Percentiles rank a stretch among this genome's conserved stretches.
Conservation (phyloP, 2,797 vertebrate species). For the Typhlichthys subterraneus region DNA sequence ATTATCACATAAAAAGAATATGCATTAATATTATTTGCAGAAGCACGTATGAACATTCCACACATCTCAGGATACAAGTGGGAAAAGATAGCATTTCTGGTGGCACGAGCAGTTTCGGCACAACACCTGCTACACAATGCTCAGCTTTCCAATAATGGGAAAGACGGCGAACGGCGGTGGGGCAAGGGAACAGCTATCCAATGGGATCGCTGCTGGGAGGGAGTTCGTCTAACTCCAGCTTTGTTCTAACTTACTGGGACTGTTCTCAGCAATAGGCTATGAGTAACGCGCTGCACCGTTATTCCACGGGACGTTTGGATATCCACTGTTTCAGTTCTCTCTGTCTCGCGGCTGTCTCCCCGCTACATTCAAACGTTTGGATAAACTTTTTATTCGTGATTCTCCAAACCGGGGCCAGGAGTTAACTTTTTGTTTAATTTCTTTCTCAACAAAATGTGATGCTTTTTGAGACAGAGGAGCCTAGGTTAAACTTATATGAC, state of each 20-base stretch:
- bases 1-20: too few relatives aligned
- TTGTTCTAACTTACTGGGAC: constrained; percentile 77
- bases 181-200: constrained; percentile 72
- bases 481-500: constrained; percentile 45
- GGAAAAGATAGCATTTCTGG: too few relatives aligned
- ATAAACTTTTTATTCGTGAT: constrained; percentile 47
- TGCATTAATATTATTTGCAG: too few relatives aligned
- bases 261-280: constrained; percentile 59
- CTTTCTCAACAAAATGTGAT: constrained; percentile 13
- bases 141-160: constrained; percentile 38
- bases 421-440: constrained; percentile 28
- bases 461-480: constrained; percentile 34
- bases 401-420: constrained; percentile 10
- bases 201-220: constrained; percentile 74
- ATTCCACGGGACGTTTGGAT: constrained; percentile 67
- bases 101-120: too few relatives aligned
- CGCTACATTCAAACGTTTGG: constrained; percentile 38
- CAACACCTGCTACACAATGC: constrained; percentile 6
- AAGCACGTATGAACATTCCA: too few relatives aligned
- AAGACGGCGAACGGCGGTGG: constrained; percentile 59
- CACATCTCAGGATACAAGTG: too few relatives aligned
- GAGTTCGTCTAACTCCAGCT: constrained; percentile 72
- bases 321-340: constrained; percentile 30
- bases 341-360: constrained; percentile 17
- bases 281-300: constrained; percentile 76